Evolutionary conservation across 2,888 invertebrate species (phyloP).

Genomic region (Sphecodes monilicornis): DNA sequence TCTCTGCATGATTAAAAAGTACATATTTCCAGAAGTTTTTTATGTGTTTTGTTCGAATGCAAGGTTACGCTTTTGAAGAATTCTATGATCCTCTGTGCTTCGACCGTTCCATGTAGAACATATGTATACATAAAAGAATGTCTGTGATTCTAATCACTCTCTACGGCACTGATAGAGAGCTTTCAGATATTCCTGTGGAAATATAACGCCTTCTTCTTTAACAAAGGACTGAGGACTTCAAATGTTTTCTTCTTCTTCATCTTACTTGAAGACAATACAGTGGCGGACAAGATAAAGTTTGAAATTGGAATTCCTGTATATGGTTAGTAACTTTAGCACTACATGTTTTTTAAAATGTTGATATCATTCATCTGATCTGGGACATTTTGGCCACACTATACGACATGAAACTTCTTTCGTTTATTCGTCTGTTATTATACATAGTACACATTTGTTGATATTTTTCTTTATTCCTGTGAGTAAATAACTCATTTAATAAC

Average conservation of each 20-base stretch:
- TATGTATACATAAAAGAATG: constrained; percentile 22
- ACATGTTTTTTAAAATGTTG: no score
- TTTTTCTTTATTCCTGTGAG: no score
- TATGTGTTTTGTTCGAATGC: background rate
- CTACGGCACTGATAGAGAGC: constrained; percentile 20
- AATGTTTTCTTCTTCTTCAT: constrained; percentile 12
- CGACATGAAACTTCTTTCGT: no score
- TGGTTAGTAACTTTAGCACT: background rate
- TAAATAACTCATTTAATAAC: no score
- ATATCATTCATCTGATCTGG: no score
- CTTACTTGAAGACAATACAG: background rate
- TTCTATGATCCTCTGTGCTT: background rate
- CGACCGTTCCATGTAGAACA: background rate
- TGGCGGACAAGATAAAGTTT: background rate
- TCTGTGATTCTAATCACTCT: constrained; percentile 32
- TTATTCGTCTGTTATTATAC: no score
- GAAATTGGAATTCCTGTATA: background rate
- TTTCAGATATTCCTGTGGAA: constrained; percentile 31
- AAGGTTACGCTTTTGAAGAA: background rate
- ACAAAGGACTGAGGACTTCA: constrained; percentile 32
- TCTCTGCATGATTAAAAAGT: constrained; percentile 17
- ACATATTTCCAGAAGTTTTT: background rate
- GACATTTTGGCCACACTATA: no score
- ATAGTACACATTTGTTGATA: no score
- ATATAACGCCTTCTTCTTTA: background rate